Base-by-base conservation (phyloP, 2,797 vertebrate genomes). In the Schizopygopsis pylzovi region DNA sequence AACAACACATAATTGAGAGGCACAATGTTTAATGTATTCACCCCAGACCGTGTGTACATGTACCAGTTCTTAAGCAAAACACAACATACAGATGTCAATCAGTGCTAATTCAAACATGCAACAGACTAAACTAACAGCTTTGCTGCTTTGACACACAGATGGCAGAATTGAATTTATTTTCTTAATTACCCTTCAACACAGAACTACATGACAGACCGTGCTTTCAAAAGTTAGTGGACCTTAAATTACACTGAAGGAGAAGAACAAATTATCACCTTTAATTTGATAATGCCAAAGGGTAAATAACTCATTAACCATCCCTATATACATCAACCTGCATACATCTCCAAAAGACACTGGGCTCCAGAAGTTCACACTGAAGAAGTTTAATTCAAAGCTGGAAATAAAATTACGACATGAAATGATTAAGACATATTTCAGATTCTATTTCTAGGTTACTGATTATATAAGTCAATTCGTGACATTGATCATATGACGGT, bases 81-180 rank as follows among this genome's bases (percentile, higher is more conserved):
- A 41, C 79, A 41, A 39, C 54, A 73, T 28, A 49, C 56, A 75
- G 13, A 75, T 49, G 71, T 83, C 71, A 83, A 33, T 39, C 56
- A 76, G 56, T 39, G 39, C 54, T 47, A 33, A 59, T 47, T 65
- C 22, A 45, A 65, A 65, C 56, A 81, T 18, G 37, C 49, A 81
- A 79, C 10, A 59, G 16, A 72, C 6, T 45, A 33, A 72, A 63
- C 25, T 20, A 49, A 37, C 70, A 75, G 81, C 15, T 82, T 72
- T 61, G 12, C 47, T 61, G 41, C 41, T 39, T 65, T 39, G 71
- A 67, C 45, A 76, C 71, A 65, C 71, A 83, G 59, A 76, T 52
- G 71, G 59, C 22, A 12, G 9, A 39, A 41, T 25, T 65, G 3
- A 41, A 41, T 73, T 37, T 0, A 16, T 33, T 73, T n/a, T 4